phyloP scores from a whole-genome alignment of 2,113 vertebrate species.

The Leucopternis melanops region DNA sequence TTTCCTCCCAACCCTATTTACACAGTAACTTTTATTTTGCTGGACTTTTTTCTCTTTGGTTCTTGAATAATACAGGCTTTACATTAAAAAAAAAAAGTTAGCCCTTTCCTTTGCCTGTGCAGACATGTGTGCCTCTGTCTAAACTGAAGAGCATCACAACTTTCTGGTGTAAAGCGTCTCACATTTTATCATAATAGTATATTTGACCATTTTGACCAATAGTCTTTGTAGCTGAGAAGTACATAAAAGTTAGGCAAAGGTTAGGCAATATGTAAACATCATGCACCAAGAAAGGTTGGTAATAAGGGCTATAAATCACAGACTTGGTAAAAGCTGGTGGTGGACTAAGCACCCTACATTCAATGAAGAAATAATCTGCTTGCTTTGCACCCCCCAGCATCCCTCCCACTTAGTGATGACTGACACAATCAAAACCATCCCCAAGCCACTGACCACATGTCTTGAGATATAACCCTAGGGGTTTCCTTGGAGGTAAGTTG shows the following conservation, averaged over 20 bases:
- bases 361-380: not conserved
- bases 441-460: not conserved
- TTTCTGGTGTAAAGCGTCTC: not conserved
- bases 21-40: not conserved
- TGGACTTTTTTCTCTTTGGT: not conserved
- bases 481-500: not conserved
- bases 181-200: not conserved
- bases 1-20: not conserved
- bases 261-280: not conserved
- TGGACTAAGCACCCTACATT: not conserved
- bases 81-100: not conserved
- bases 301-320: not conserved
- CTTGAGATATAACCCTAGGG: not conserved
- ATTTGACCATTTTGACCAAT: not conserved
- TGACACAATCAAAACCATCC: not conserved
- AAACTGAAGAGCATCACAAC: not conserved
- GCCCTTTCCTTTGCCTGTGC: not conserved
- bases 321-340: not conserved
- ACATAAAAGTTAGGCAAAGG: not conserved
- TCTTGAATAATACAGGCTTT: not conserved
- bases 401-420: not conserved
- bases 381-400: not conserved
- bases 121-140: not conserved
- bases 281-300: not conserved
- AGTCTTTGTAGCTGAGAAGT: not conserved